Evolutionary conservation across 2,888 invertebrate species (phyloP).

Genomic region (Drosophila monieri): DNA sequence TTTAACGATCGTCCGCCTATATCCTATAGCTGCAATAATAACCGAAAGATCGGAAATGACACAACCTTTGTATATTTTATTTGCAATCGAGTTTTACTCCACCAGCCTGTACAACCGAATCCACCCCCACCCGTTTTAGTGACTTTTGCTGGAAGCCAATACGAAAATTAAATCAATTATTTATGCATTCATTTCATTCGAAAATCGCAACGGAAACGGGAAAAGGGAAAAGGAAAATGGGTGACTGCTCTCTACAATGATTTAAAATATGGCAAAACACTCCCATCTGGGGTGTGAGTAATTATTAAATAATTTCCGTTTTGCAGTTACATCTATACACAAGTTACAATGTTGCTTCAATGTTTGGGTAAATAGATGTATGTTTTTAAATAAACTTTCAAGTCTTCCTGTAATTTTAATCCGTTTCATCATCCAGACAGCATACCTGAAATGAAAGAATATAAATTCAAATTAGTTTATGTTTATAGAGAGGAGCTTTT

Average conservation of each 20-base stretch:
- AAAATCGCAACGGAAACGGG: not conserved
- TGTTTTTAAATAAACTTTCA: not conserved
- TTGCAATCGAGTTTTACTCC: too few species aligned
- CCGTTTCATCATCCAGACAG: not conserved
- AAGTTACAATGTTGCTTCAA: too few species aligned
- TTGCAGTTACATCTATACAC: slow-evolving; percentile 18
- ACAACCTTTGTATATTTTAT: too few species aligned
- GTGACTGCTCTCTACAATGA: slow-evolving; percentile 13
- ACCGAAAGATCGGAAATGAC: too few species aligned
- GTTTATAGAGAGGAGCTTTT: not conserved
- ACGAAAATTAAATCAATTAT: slow-evolving; percentile 65
- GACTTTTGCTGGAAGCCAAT: slow-evolving; percentile 39
- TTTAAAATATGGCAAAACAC: slow-evolving; percentile 17
- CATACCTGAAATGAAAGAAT: slow-evolving; percentile 46
- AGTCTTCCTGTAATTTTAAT: not conserved
- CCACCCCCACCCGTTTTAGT: slow-evolving; percentile 10
- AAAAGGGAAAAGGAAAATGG: not conserved
- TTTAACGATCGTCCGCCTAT: too few species aligned
- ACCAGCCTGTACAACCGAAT: not conserved
- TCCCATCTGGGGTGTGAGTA: slow-evolving; percentile 52
- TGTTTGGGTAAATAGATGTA: slow-evolving; percentile 55
- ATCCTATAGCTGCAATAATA: too few species aligned
- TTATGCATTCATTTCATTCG: slow-evolving; percentile 62
- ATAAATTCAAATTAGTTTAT: slow-evolving; percentile 4
- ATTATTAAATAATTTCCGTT: slow-evolving; percentile 69